Conservation (phyloP, 2,113 vertebrate species). For the Hippocampus comes region DNA sequence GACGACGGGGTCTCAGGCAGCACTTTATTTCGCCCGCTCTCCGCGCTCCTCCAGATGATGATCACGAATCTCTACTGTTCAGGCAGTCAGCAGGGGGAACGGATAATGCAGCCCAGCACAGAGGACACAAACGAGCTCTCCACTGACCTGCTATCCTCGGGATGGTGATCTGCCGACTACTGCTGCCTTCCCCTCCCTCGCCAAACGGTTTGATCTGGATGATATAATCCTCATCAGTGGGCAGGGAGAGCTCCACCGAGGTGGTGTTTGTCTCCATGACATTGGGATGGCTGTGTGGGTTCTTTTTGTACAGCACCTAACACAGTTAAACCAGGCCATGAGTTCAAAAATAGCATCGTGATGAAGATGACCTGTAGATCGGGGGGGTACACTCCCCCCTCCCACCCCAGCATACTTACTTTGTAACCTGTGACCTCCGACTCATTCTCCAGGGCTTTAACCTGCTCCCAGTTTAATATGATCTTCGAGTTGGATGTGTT, state of each 20-base stretch:
- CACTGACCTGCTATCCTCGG: slow-evolving; percentile 80
- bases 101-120: slow-evolving; percentile 26
- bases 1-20: slow-evolving; percentile 26
- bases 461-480: slow-evolving; percentile 96
- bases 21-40: slow-evolving; percentile 28
- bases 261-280: slow-evolving; percentile 94
- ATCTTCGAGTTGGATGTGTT: slow-evolving; percentile 95
- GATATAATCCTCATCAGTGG: slow-evolving; percentile 90
- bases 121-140: slow-evolving; percentile 36
- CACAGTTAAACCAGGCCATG: neutral
- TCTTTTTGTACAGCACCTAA: slow-evolving; percentile 92
- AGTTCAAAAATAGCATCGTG: neutral
- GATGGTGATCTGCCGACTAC: slow-evolving; percentile 92
- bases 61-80: slow-evolving; percentile 28
- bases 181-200: slow-evolving; percentile 93
- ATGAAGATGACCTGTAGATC: slow-evolving; percentile 21
- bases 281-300: slow-evolving; percentile 81
- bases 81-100: slow-evolving; percentile 20
- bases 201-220: slow-evolving; percentile 93
- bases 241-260: slow-evolving; percentile 89
- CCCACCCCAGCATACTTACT: slow-evolving; percentile 67
- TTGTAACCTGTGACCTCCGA: slow-evolving; percentile 98
- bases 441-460: slow-evolving; percentile 94
- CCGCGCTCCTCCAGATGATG: slow-evolving; percentile 17
- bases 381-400: too few species aligned